A percentile compares a stretch with the other conserved stretches of the same genome.
These are phyloP conservation scores for Menidia menidia DNA, from an alignment of 2,797 vertebrate species.

Conservation along the genomic window DNA sequence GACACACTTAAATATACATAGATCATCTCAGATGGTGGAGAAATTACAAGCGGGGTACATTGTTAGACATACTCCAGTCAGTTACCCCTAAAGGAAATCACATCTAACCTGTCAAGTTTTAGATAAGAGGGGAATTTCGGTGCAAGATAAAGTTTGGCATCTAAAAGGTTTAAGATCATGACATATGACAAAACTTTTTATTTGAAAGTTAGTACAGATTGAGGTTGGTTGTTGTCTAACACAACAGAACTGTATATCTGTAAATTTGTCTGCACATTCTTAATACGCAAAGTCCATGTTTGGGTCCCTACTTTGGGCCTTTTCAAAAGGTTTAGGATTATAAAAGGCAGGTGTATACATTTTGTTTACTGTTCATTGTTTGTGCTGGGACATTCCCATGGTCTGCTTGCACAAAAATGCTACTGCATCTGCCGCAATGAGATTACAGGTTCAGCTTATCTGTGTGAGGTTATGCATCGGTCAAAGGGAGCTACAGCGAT, in stretches of 20 bases:
- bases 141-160: constrained; percentile 3
- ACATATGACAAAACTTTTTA: neutral
- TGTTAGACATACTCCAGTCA: no score
- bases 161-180: constrained; percentile 4
- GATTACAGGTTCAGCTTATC: constrained; percentile 8
- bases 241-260: neutral
- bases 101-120: no score
- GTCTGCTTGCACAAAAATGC: neutral
- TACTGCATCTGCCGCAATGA: neutral
- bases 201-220: neutral
- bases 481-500: constrained; percentile 2
- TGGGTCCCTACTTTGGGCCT: neutral
- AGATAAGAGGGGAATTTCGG: constrained; percentile 9
- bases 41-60: constrained; percentile 52
- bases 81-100: no score
- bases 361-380: neutral
- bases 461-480: constrained; percentile 9
- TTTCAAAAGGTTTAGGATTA: neutral
- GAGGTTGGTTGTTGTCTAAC: neutral
- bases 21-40: constrained; percentile 55
- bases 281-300: neutral
- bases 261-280: neutral
- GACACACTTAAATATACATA: constrained; percentile 54
- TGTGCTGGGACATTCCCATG: neutral
- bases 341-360: neutral